These are phyloP conservation scores for Noturus placidus DNA, from an alignment of 2,113 vertebrate genomes.

Conservation along the genomic window DNA sequence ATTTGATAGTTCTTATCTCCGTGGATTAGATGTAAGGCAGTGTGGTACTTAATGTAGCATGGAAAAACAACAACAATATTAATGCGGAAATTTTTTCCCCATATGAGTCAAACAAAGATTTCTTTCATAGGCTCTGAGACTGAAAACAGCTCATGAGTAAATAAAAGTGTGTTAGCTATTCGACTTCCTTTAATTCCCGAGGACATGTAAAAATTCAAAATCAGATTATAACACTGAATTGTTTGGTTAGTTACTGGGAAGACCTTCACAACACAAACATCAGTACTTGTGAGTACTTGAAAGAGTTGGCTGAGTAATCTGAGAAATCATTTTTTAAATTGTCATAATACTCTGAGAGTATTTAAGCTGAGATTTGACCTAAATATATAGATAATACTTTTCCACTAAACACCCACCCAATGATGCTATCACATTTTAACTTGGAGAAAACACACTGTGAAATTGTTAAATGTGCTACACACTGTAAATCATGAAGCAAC, in stretches of 20 bases:
- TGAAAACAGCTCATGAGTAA: neutral
- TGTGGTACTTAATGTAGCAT: slow-evolving; percentile 12
- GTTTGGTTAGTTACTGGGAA: neutral
- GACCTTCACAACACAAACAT: neutral
- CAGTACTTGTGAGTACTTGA: neutral
- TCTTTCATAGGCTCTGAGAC: neutral
- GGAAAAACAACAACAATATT: slow-evolving; percentile 51
- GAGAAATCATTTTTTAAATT: neutral
- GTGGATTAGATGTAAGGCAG: slow-evolving; percentile 24
- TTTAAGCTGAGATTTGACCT: neutral
- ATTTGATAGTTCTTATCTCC: slow-evolving; percentile 50
- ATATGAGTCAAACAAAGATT: neutral
- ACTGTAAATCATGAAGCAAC: neutral
- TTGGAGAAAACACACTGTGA: neutral
- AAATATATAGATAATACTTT: neutral
- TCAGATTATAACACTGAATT: neutral
- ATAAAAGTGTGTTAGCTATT: neutral
- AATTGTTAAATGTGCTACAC: neutral
- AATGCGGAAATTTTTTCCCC: slow-evolving; percentile 28
- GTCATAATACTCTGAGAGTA: neutral
- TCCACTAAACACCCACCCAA: neutral
- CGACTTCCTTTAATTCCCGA: neutral
- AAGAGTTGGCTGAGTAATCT: neutral
- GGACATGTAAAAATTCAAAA: neutral
- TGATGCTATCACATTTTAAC: neutral